Base-by-base conservation (phyloP, 2,797 vertebrate genomes). In the Loris lydekkerianus region DNA sequence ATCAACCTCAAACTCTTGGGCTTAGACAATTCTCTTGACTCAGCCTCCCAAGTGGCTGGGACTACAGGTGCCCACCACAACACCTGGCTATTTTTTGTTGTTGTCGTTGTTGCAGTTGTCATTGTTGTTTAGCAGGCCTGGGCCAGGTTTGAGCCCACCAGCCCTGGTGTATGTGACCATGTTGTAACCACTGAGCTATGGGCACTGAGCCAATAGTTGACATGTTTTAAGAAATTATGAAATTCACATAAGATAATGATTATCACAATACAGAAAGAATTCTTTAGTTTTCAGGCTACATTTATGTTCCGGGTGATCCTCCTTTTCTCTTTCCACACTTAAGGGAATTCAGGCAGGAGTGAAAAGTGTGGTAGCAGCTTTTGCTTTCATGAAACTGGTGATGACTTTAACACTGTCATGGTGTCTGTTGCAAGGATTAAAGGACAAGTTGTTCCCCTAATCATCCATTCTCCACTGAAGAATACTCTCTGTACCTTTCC, bases 331-430 rank as follows among this genome's bases (percentile, higher is more conserved):
- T 43, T 58, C 18, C 21, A 34, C 5, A 20, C 23, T 94, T 58
- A 63, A 83, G 53, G 13, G 15, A 86, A 72, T 89, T 86, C 25
- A 75, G 56, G 60, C 89, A 90, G n/a, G 13, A 75, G 27, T 46
- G 65, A 69, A 95, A 75, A 67, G 49, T 31, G 37, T 77, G 25
- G 61, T 40, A 72, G 27, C 78, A 85, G 63, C 46, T 95, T 37
- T 89, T 94, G 37, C 69, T 91, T 91, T 91, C 88, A 7, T 95
- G 69, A 95, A 93, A 65, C 49, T 63, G 15, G 81, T 88, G 10
- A 43, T 73, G 61, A 77, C 75, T 93, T 95, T 89, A 49, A 46
- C 72, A 31, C 29, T 83, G 4, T 82, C 11, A 2, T 78, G 29
- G 70, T 94, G 34, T 87, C 67, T 90, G 53, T 69, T 93, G 20